Conservation (phyloP, 2,113 vertebrate species). For the Ochotona curzoniae region DNA sequence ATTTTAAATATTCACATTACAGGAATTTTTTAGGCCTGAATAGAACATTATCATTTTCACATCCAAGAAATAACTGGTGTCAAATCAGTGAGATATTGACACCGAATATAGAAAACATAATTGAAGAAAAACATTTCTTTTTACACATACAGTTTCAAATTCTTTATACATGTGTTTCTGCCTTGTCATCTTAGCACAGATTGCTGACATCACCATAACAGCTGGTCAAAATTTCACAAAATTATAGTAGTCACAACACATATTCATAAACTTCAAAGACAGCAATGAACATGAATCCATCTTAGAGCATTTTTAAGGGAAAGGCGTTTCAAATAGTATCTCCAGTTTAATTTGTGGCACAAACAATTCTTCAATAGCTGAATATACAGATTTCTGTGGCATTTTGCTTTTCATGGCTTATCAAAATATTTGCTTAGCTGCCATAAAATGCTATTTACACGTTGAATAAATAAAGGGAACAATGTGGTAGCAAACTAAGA, state of each 20-base stretch:
- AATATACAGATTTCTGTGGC: slow-evolving; percentile 59
- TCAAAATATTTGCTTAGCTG: slow-evolving; percentile 81
- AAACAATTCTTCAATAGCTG: slow-evolving; percentile 40
- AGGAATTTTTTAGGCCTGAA: slow-evolving; percentile 85
- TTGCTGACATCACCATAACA: slow-evolving; percentile 71
- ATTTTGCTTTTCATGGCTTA: slow-evolving; percentile 76
- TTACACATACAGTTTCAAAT: slow-evolving; percentile 72
- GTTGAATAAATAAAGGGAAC: slow-evolving; percentile 56
- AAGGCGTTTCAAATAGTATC: slow-evolving; percentile 61
- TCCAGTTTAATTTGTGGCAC: slow-evolving; percentile 60
- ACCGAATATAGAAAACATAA: slow-evolving; percentile 75
- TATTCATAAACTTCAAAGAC: slow-evolving; percentile 73
- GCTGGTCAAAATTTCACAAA: slow-evolving; percentile 76
- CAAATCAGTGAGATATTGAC: slow-evolving; percentile 81
- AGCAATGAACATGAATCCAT: slow-evolving; percentile 62
- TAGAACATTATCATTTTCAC: slow-evolving; percentile 86
- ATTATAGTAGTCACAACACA: slow-evolving; percentile 64
- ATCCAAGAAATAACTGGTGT: slow-evolving; percentile 82
- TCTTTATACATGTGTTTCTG: slow-evolving; percentile 78
- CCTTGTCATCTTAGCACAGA: slow-evolving; percentile 71
- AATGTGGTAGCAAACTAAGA: slow-evolving; percentile 56
- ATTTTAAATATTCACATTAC: slow-evolving; percentile 90
- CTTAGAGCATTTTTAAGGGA: slow-evolving; percentile 55
- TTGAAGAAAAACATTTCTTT: slow-evolving; percentile 73
- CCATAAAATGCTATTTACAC: slow-evolving; percentile 75